These are phyloP conservation scores for Monodelphis domestica DNA, from an alignment of 2,797 vertebrate species.

Conservation along the genomic window DNA sequence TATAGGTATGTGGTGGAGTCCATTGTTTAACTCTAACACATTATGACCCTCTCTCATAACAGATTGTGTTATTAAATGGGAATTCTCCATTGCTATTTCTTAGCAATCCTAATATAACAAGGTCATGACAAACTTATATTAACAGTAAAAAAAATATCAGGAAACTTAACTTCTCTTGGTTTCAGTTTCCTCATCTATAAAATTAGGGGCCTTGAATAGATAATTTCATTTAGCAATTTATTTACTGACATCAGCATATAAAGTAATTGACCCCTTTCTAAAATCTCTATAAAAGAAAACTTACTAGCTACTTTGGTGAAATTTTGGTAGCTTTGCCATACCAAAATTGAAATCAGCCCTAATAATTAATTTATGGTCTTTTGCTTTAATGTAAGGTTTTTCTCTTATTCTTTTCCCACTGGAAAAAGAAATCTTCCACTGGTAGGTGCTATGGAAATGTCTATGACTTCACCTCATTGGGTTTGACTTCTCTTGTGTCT, in stretches of 20 bases:
- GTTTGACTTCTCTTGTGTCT: too few species aligned
- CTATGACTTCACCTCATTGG: neutral
- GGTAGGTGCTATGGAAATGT: neutral
- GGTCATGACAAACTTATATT: neutral
- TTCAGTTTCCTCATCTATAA: neutral
- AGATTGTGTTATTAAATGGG: neutral
- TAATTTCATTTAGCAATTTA: neutral
- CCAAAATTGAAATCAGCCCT: neutral
- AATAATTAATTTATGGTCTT: neutral
- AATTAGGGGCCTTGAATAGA: neutral
- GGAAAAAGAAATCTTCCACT: neutral
- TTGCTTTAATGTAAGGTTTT: neutral
- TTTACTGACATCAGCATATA: neutral
- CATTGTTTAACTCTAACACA: neutral
- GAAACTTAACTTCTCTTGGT: neutral
- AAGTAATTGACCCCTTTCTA: neutral
- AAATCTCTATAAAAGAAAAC: neutral
- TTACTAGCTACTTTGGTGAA: neutral
- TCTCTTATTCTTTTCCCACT: neutral
- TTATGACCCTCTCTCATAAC: constrained; percentile 5
- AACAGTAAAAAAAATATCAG: neutral
- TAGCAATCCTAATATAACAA: neutral
- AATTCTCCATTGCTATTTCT: neutral
- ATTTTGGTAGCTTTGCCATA: neutral
- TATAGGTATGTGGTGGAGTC: constrained; percentile 44